Evolutionary conservation across 2,888 invertebrate species (phyloP).

Genomic region (Drosophila kokeensis): DNA sequence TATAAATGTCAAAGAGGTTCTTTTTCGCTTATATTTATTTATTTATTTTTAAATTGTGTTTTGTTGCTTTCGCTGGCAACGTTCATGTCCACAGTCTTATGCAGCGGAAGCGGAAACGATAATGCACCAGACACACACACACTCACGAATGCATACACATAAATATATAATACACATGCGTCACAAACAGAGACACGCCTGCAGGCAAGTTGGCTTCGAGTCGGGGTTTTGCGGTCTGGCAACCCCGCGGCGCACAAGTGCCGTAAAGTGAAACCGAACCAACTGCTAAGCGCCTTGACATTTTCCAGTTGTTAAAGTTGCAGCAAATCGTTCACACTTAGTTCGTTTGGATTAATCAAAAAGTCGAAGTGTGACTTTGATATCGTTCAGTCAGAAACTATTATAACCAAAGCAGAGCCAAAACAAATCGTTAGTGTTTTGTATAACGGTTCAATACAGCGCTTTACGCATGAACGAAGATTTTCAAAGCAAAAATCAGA

Average conservation of each 20-base stretch:
- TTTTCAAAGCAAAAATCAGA: not conserved
- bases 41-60: constrained; percentile 58
- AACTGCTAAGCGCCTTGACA: constrained; percentile 11
- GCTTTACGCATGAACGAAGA: not conserved
- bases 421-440: not conserved
- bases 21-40: constrained; percentile 39
- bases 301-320: not conserved
- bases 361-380: not conserved
- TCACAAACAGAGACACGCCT: not conserved
- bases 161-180: constrained; percentile 1
- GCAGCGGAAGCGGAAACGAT: constrained; percentile 73
- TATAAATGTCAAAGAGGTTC: constrained; percentile 80
- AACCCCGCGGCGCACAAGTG: constrained; percentile 5
- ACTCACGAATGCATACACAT: not conserved
- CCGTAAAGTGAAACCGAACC: constrained; percentile 20
- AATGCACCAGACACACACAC: constrained; percentile 35
- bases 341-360: not conserved
- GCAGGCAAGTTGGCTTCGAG: not conserved
- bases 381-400: not conserved
- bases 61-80: constrained; percentile 49
- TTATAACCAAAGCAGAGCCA: not conserved
- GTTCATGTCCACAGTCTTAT: constrained; percentile 42
- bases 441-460: not conserved
- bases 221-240: constrained; percentile 18
- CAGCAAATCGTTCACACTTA: not conserved